These are phyloP conservation scores for Chelonus insularis DNA, from an alignment of 1,140 invertebrate genomes.

Conservation along the genomic window DNA sequence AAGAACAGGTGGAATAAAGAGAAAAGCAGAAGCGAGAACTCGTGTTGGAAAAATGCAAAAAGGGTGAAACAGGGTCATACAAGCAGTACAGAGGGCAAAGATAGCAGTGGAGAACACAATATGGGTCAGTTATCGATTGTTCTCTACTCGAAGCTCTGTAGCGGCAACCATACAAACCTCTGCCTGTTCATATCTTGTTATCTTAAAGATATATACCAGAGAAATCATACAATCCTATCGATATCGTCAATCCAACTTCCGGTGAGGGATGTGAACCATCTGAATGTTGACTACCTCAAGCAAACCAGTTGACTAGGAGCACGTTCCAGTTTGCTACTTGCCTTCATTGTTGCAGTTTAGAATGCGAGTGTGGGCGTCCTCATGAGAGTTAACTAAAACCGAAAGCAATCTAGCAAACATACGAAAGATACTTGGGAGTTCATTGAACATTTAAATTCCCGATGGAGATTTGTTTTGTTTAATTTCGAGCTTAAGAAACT, in stretches of 20 bases:
- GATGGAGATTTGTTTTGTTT: not conserved
- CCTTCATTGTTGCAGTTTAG: not conserved
- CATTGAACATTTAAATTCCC: not conserved
- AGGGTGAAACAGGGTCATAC: slow-evolving; percentile 2
- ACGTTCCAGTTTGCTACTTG: slow-evolving; percentile 13
- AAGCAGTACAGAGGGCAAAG: slow-evolving; percentile 29
- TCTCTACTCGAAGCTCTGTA: slow-evolving; percentile 32
- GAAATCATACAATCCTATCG: not conserved
- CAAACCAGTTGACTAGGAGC: not conserved
- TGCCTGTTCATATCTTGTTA: slow-evolving; percentile 42
- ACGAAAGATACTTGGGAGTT: not conserved
- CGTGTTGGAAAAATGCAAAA: slow-evolving; percentile 8
- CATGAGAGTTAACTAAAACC: not conserved
- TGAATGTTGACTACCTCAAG: not conserved
- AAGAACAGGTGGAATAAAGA: slow-evolving; percentile 23
- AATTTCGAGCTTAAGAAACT: not conserved
- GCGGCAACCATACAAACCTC: slow-evolving; percentile 39
- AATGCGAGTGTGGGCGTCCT: not conserved
- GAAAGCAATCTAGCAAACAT: not conserved
- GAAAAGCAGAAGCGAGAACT: slow-evolving; percentile 17
- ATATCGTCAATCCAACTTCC: slow-evolving; percentile 12
- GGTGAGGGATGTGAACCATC: not conserved
- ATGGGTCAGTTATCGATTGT: slow-evolving; percentile 60
- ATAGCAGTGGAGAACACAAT: slow-evolving; percentile 49
- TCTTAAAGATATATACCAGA: slow-evolving; percentile 34